Evolutionary conservation across 2,888 invertebrate species (phyloP).

Genomic region (Drosophila bunnanda): DNA sequence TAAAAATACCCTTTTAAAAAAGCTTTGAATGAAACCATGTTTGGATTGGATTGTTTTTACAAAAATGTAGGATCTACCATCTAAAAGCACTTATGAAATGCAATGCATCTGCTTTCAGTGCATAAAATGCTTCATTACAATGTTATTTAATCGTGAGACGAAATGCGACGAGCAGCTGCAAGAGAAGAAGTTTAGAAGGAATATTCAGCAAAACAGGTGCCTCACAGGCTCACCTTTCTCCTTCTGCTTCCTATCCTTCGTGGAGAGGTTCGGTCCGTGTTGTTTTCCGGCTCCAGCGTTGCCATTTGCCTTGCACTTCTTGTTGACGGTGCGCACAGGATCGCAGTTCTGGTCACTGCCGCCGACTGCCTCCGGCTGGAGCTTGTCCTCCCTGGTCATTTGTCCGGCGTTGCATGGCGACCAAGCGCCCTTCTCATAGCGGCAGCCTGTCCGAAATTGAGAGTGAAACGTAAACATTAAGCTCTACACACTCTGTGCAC

Average conservation of each 20-base stretch:
- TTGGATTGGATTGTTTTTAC: conserved; percentile 28
- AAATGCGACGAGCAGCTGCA: conserved; percentile 58
- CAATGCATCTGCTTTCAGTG: conserved; percentile 28
- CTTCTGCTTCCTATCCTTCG: conserved; percentile 84
- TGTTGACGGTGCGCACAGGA: conserved; percentile 90
- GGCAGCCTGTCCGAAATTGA: conserved; percentile 87
- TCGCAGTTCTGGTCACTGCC: conserved; percentile 87
- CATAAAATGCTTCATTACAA: conserved; percentile 39
- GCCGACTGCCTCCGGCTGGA: conserved; percentile 89
- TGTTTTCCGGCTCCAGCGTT: conserved; percentile 87
- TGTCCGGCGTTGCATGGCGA: conserved; percentile 91
- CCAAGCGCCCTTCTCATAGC: conserved; percentile 96
- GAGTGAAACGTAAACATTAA: not conserved
- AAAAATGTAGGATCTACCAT: conserved; percentile 16
- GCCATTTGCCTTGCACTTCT: conserved; percentile 89
- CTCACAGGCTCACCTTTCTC: conserved; percentile 85
- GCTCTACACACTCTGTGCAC: not conserved
- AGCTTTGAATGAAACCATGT: conserved; percentile 11
- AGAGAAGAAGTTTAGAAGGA: not conserved
- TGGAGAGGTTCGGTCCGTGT: conserved; percentile 90
- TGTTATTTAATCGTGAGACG: conserved; percentile 30
- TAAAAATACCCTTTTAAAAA: conserved; percentile 45
- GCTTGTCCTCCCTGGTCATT: conserved; percentile 92
- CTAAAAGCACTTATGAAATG: conserved; percentile 14
- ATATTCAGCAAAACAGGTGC: not conserved